A percentile compares a stretch with the other conserved stretches of the same genome.
These are phyloP conservation scores for Trachelus troglodyta DNA, from an alignment of 2,888 invertebrate genomes.

Conservation along the genomic window DNA sequence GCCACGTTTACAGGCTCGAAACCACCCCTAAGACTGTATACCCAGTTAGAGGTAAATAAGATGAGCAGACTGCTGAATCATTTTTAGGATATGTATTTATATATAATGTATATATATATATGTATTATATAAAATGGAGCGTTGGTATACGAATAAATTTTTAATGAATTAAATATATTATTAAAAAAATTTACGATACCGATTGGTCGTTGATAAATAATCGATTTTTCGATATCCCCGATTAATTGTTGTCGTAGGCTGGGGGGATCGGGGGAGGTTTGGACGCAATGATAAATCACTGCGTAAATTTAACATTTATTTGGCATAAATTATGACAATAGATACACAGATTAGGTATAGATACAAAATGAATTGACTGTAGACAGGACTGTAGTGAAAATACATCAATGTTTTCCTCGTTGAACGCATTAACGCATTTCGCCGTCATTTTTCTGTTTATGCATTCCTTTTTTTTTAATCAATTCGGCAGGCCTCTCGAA, in stretches of 20 bases:
- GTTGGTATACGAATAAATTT: too few species aligned
- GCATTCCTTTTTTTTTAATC: background rate
- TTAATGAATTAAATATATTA: background rate
- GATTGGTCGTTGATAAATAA: background rate
- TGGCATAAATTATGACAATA: slow-evolving; percentile 65
- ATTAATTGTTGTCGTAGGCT: background rate
- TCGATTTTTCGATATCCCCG: background rate
- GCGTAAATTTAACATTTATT: slow-evolving; percentile 66
- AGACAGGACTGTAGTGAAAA: slow-evolving; percentile 65
- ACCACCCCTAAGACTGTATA: background rate
- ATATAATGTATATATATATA: too few species aligned
- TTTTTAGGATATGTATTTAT: background rate
- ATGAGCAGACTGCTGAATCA: background rate
- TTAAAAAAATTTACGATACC: background rate
- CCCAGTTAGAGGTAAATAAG: background rate
- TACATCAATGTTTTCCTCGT: slow-evolving; percentile 57
- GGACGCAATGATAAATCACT: slow-evolving; percentile 23
- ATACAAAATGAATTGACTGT: slow-evolving; percentile 66
- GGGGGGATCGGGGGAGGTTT: too few species aligned
- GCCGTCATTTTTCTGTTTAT: background rate
- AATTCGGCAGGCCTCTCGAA: background rate
- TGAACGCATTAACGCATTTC: slow-evolving; percentile 6
- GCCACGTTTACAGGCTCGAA: background rate
- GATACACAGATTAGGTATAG: slow-evolving; percentile 63
- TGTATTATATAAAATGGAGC: too few species aligned